phyloP scores from a whole-genome alignment of 2,888 invertebrate species.

The Pogonocherus hispidulus region DNA sequence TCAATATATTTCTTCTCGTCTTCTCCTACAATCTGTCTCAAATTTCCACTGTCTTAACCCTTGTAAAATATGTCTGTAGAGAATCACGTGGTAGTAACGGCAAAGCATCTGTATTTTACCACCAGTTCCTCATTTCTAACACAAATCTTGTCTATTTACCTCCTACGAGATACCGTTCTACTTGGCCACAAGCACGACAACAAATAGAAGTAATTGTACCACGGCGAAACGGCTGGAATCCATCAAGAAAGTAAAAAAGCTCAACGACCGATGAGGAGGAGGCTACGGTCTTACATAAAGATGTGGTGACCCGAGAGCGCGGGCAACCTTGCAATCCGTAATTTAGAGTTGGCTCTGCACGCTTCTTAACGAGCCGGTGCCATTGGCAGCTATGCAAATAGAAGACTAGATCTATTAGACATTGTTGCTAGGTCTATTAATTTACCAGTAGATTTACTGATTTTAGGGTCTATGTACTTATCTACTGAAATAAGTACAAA shows the following conservation, averaged over 20 bases:
- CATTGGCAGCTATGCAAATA: slow-evolving; percentile 21
- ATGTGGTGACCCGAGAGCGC: slow-evolving; percentile 17
- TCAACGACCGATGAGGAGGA: not conserved
- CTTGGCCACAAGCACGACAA: slow-evolving; percentile 10
- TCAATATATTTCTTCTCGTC: too few relatives aligned
- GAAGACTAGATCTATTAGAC: not conserved
- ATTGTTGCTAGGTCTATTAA: too few relatives aligned
- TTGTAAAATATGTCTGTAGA: too few relatives aligned
- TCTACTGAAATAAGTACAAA: too few relatives aligned
- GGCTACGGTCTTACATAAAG: slow-evolving; percentile 7
- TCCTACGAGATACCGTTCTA: slow-evolving; percentile 12
- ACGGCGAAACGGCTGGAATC: not conserved
- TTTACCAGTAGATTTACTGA: too few relatives aligned
- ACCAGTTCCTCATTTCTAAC: not conserved
- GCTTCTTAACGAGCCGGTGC: slow-evolving; percentile 18
- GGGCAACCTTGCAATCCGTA: slow-evolving; percentile 20
- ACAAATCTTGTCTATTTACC: not conserved
- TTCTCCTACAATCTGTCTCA: too few relatives aligned
- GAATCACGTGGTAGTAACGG: too few relatives aligned
- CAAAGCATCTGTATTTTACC: too few relatives aligned
- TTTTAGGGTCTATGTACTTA: too few relatives aligned
- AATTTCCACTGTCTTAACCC: too few relatives aligned
- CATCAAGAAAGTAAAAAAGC: not conserved
- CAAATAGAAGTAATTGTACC: slow-evolving; percentile 15
- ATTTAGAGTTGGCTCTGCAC: slow-evolving; percentile 23